These are phyloP conservation scores for Eudemis profundana DNA, from an alignment of 2,888 invertebrate genomes.

Conservation along the genomic window DNA sequence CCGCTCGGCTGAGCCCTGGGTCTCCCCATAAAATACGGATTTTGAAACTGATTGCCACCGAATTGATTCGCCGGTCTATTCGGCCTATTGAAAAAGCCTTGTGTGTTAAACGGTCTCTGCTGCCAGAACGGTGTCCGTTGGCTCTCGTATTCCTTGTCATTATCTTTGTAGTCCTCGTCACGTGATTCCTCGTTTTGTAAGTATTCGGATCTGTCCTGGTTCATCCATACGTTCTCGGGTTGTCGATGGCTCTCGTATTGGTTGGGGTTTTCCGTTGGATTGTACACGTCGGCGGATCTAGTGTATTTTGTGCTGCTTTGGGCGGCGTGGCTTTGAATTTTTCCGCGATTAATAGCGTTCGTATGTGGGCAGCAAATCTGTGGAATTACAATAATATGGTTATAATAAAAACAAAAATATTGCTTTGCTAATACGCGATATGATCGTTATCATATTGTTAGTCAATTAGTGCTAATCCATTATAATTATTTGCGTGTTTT, in stretches of 20 bases:
- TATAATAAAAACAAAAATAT: too few relatives aligned
- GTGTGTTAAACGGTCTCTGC: slow-evolving; percentile 9
- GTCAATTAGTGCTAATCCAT: too few relatives aligned
- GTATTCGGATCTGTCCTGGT: slow-evolving; percentile 18
- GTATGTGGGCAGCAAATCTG: slow-evolving; percentile 40
- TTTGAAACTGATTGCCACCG: slow-evolving; percentile 27
- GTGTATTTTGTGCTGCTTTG: slow-evolving; percentile 20
- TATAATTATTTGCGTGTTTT: too few relatives aligned
- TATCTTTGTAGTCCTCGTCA: slow-evolving; percentile 4
- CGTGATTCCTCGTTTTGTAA: slow-evolving; percentile 4
- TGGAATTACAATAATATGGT: neutral
- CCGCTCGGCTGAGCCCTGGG: slow-evolving; percentile 43
- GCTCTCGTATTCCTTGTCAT: slow-evolving; percentile 26
- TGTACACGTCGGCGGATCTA: slow-evolving; percentile 10
- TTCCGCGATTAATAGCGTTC: slow-evolving; percentile 12
- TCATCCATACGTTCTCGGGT: slow-evolving; percentile 35
- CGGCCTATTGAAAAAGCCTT: slow-evolving; percentile 17
- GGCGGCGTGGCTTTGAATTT: slow-evolving; percentile 5
- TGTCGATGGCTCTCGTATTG: slow-evolving; percentile 19
- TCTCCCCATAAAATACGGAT: slow-evolving; percentile 36
- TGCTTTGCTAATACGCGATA: too few relatives aligned
- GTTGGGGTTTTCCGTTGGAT: slow-evolving; percentile 10
- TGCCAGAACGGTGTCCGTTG: slow-evolving; percentile 28
- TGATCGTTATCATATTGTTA: too few relatives aligned
- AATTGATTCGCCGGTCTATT: slow-evolving; percentile 20